Conservation (phyloP, 1,140 invertebrate species). For the Arion vulgaris region DNA sequence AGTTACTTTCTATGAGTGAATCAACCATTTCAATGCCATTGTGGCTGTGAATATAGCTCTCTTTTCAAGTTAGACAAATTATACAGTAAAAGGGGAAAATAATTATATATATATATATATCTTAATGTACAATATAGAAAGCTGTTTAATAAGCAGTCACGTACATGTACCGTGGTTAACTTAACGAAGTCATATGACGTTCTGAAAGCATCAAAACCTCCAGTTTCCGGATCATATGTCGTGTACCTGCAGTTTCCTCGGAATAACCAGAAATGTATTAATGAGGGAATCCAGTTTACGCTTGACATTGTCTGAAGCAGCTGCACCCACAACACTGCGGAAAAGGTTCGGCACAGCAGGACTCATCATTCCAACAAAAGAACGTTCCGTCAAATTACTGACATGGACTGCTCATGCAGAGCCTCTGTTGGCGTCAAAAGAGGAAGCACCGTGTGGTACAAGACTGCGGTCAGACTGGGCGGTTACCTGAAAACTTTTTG, state of each 20-base stretch:
- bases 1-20: too few species aligned
- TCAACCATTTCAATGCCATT: too few species aligned
- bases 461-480: not conserved
- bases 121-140: too few species aligned
- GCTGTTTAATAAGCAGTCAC: too few species aligned
- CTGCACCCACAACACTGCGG: not conserved
- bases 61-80: too few species aligned
- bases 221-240: not conserved
- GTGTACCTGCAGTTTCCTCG: not conserved
- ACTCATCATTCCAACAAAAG: not conserved
- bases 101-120: too few species aligned
- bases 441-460: not conserved
- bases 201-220: not conserved
- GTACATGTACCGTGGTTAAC: too few species aligned
- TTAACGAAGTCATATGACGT: not conserved
- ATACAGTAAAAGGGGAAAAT: too few species aligned
- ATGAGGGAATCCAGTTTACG: not conserved
- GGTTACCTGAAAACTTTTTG: not conserved
- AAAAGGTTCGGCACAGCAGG: not conserved
- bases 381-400: not conserved
- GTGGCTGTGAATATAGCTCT: too few species aligned
- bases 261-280: not conserved
- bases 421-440: not conserved
- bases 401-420: not conserved
- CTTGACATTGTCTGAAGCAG: not conserved